Evolutionary conservation across 2,888 invertebrate species (phyloP).

Genomic region (Julus scandinavius): DNA sequence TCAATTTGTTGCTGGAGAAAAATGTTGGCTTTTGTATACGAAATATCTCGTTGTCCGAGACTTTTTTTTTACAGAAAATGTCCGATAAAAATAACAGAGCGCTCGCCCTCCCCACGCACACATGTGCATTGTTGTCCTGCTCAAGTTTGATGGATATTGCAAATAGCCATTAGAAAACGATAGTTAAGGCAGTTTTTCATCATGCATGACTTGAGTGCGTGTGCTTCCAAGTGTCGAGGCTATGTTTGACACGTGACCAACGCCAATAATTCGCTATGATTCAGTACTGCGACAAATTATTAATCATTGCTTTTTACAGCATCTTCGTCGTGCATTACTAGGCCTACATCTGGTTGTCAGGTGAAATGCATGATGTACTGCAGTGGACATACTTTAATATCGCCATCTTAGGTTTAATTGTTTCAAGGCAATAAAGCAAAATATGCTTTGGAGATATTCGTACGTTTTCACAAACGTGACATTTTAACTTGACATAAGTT

Average conservation of each 20-base stretch:
- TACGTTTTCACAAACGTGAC: too few species aligned
- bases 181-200: background rate
- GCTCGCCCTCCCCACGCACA: too few species aligned
- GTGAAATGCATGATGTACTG: too few species aligned
- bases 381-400: too few species aligned
- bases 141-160: slow-evolving; percentile 10
- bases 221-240: background rate
- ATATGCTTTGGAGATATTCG: too few species aligned
- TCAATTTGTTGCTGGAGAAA: background rate
- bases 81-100: background rate
- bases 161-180: background rate
- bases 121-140: background rate
- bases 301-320: too few species aligned
- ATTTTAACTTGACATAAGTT: too few species aligned
- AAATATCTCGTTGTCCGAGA: background rate
- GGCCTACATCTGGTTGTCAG: too few species aligned
- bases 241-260: background rate
- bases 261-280: background rate
- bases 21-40: slow-evolving; percentile 3
- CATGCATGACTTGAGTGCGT: background rate
- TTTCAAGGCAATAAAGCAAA: too few species aligned
- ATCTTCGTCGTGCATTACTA: too few species aligned
- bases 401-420: too few species aligned
- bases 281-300: background rate
- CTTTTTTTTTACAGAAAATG: background rate